Conservation (phyloP, 2,888 invertebrate genomes). For the Drosophila pseudotalamancana region DNA sequence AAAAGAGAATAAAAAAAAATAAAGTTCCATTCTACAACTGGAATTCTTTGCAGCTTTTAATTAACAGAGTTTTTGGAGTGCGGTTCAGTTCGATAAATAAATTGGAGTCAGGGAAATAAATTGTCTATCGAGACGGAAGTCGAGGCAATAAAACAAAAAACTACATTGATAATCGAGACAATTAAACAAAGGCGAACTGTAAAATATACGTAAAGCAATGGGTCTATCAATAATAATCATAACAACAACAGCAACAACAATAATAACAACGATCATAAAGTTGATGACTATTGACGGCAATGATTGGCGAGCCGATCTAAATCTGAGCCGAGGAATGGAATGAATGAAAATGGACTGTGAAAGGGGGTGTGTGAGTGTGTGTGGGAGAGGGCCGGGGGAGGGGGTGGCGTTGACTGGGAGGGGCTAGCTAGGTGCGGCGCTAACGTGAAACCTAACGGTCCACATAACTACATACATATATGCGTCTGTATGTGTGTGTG, state of each 20-base stretch:
- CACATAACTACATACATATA: constrained; percentile 8
- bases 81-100: no score
- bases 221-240: constrained; percentile 18
- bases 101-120: not conserved
- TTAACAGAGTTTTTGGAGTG: not conserved
- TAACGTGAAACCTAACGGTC: constrained; percentile 70
- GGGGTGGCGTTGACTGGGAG: constrained; percentile 31
- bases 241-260: constrained; percentile 15
- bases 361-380: not conserved
- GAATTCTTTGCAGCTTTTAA: not conserved
- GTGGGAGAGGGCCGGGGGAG: not conserved
- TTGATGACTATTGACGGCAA: constrained; percentile 55
- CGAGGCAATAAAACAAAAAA: constrained; percentile 35
- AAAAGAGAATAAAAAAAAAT: no score
- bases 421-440: constrained; percentile 73
- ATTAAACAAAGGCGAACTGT: constrained; percentile 65
- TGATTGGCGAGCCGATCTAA: constrained; percentile 58
- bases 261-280: constrained; percentile 39
- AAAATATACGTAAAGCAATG: constrained; percentile 11
- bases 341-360: constrained; percentile 19
- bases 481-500: constrained; percentile 14
- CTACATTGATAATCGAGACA: constrained; percentile 61
- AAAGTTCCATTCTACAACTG: no score
- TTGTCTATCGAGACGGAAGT: constrained; percentile 39
- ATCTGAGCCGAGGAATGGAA: constrained; percentile 34